These are phyloP conservation scores for Caerostris extrusa DNA, from an alignment of 1,140 invertebrate genomes.

Conservation along the genomic window DNA sequence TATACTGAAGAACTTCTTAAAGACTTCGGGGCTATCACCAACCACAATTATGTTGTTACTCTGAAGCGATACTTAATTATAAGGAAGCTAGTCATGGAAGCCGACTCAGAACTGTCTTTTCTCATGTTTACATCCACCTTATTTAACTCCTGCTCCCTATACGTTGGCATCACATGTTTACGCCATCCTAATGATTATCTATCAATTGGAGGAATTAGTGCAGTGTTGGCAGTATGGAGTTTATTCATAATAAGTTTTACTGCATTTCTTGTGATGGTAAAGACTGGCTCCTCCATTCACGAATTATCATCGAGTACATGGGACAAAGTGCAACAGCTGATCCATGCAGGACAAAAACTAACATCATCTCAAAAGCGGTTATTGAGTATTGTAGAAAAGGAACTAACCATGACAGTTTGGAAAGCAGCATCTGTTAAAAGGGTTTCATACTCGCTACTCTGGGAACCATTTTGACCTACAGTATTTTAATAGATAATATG, in stretches of 20 bases:
- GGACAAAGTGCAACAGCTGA: background rate
- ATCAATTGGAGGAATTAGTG: background rate
- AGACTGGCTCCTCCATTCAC: background rate
- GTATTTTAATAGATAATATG: constrained; percentile 4
- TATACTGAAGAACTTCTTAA: background rate
- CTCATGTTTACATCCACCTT: background rate
- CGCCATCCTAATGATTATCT: background rate
- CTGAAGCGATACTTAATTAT: background rate
- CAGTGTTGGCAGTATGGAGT: background rate
- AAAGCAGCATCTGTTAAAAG: constrained; percentile 6
- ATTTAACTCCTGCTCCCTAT: background rate
- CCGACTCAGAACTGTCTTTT: background rate
- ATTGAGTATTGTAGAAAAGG: background rate
- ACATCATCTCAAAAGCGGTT: background rate
- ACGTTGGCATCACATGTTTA: background rate
- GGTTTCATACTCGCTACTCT: background rate
- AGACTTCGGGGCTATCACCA: background rate
- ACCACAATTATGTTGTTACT: background rate
- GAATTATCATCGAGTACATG: background rate
- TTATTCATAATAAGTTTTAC: background rate
- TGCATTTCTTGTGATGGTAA: background rate
- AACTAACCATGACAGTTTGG: background rate
- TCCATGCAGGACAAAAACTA: background rate
- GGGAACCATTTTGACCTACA: background rate
- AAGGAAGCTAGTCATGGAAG: background rate